Evolutionary conservation across 2,113 vertebrate genomes (phyloP).

Genomic region (Macaca fascicularis): DNA sequence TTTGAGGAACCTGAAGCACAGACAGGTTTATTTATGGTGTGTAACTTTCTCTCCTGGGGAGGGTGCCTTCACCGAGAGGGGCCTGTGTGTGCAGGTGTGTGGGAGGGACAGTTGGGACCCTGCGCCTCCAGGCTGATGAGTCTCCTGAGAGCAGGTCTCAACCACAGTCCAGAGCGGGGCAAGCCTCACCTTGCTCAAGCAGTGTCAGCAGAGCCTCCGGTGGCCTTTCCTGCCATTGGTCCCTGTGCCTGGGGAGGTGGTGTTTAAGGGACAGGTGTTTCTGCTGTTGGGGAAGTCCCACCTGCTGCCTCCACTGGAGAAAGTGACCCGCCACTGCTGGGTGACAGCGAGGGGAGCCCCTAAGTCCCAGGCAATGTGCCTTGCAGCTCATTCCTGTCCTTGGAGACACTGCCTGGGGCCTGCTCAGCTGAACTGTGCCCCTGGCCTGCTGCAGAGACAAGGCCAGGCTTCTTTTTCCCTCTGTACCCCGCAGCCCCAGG

Average conservation of each 20-base stretch:
- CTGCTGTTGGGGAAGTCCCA: not conserved
- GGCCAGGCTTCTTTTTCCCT: not conserved
- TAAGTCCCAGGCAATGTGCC: not conserved
- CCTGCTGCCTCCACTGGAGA: not conserved
- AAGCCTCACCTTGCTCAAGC: not conserved
- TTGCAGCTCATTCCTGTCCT: not conserved
- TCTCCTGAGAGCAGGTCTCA: not conserved
- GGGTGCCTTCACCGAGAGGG: not conserved
- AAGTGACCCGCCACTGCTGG: not conserved
- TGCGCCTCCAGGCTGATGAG: not conserved
- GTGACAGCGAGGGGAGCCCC: not conserved
- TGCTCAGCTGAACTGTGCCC: not conserved
- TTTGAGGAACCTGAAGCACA: not conserved
- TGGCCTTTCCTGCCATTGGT: not conserved
- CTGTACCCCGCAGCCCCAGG: too few relatives aligned
- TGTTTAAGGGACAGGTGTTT: not conserved
- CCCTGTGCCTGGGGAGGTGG: not conserved
- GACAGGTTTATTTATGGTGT: not conserved
- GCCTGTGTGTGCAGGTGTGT: not conserved
- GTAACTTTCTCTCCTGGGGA: not conserved
- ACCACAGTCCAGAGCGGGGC: not conserved
- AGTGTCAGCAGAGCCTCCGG: not conserved
- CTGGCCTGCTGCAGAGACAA: not conserved
- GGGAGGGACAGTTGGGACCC: not conserved
- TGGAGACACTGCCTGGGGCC: not conserved